A percentile compares a stretch with the other conserved stretches of the same genome.
Conservation (phyloP, 1,140 invertebrate genomes). For the Caenorhabditis remanei region DNA sequence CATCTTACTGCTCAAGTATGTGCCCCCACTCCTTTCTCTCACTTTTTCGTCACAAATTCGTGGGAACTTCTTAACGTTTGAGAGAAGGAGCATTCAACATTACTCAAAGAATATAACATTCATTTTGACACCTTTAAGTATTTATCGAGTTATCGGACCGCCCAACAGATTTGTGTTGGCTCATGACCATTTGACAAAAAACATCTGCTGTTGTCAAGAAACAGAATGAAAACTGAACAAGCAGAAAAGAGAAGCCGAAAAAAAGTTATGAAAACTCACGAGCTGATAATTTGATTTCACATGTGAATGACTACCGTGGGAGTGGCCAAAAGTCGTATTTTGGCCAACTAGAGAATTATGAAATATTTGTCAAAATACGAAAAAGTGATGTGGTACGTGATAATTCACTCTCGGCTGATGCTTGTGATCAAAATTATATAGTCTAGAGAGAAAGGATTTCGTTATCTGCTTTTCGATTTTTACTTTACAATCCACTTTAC, state of each 20-base stretch:
- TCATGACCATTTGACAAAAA: constrained; percentile 10
- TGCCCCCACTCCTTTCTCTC: neutral
- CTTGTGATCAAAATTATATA: constrained; percentile 19
- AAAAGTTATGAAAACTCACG: constrained; percentile 47
- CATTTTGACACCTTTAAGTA: neutral
- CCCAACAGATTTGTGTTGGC: neutral
- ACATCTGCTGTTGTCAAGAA: constrained; percentile 25
- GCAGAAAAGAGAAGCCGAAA: neutral
- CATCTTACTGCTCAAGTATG: constrained; percentile 48
- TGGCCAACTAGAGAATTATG: neutral
- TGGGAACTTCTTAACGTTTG: constrained; percentile 19
- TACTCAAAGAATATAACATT: neutral
- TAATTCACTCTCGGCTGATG: neutral
- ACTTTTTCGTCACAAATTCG: constrained; percentile 1
- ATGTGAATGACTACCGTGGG: constrained; percentile 36
- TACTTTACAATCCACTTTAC: neutral
- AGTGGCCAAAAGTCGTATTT: neutral
- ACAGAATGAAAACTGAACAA: neutral
- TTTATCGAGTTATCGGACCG: neutral
- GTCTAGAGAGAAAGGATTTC: neutral
- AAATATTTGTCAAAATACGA: constrained; percentile 7
- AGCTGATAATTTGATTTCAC: constrained; percentile 18
- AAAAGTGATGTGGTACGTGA: constrained; percentile 3
- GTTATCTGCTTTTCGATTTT: neutral
- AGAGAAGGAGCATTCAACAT: neutral